phyloP scores from a whole-genome alignment of 1,140 invertebrate genomes.

The Archivesica marissinica region DNA sequence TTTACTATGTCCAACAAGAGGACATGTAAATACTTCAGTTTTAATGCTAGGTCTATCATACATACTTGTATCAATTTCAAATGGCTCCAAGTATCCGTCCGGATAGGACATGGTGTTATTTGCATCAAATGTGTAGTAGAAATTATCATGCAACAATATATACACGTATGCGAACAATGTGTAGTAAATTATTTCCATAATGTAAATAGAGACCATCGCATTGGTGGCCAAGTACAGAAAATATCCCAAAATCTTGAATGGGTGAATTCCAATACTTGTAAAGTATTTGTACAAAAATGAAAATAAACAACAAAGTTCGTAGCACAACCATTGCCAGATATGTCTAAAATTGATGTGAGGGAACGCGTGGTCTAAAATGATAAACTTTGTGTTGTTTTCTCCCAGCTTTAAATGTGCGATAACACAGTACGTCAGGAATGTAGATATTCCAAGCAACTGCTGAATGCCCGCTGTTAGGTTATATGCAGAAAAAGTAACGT shows the following conservation, averaged over 20 bases:
- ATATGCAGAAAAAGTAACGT: background rate
- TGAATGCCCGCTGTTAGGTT: background rate
- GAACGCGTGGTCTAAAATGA: background rate
- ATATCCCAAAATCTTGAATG: background rate
- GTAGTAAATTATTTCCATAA: background rate
- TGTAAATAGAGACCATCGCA: background rate
- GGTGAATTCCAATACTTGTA: background rate
- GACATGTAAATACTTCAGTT: background rate
- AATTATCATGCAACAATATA: background rate
- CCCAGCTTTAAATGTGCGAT: background rate
- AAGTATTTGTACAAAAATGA: constrained; percentile 6
- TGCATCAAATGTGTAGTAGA: background rate
- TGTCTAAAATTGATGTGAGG: background rate
- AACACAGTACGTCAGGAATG: background rate
- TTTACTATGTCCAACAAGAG: background rate
- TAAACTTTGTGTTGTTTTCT: background rate
- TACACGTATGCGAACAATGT: background rate
- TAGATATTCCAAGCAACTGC: background rate
- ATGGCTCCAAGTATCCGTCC: background rate
- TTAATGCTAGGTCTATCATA: background rate
- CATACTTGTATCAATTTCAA: background rate
- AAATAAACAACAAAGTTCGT: background rate
- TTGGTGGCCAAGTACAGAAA: background rate
- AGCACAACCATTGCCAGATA: background rate
- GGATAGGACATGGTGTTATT: background rate